Evolutionary conservation across 1,140 invertebrate genomes (phyloP).

Genomic region (Ceratoteleas bidentatus): DNA sequence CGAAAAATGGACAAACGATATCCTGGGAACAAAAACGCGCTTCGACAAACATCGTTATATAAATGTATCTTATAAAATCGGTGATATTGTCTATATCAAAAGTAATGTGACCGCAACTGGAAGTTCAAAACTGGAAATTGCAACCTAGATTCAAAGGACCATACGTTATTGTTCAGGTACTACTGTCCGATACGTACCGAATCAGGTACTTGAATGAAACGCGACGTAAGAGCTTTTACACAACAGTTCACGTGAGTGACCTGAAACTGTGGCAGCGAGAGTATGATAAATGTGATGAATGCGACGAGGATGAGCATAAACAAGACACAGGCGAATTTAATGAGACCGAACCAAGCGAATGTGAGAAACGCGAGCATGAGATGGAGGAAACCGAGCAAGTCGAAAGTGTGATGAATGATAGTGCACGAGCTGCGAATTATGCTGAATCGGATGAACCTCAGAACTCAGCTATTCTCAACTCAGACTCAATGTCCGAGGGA

Average conservation of each 20-base stretch:
- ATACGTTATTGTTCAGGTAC: constrained; percentile 1
- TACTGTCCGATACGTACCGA: not conserved
- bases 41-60: not conserved
- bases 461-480: too few relatives aligned
- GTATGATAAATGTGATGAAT: not conserved
- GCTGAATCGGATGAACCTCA: too few relatives aligned
- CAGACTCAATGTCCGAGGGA: too few relatives aligned
- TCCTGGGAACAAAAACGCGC: not conserved
- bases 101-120: not conserved
- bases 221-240: not conserved
- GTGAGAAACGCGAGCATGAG: not conserved
- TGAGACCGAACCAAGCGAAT: not conserved
- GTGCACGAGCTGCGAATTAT: too few relatives aligned
- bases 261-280: not conserved
- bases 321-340: not conserved
- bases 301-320: not conserved
- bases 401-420: too few relatives aligned
- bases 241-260: constrained; percentile 4
- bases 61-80: not conserved
- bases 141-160: not conserved
- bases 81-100: not conserved
- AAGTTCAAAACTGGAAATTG: not conserved
- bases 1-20: not conserved
- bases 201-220: constrained; percentile 5
- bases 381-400: not conserved